Evolutionary conservation across 2,797 vertebrate species (phyloP).

Genomic region (Diplodus sargus): DNA sequence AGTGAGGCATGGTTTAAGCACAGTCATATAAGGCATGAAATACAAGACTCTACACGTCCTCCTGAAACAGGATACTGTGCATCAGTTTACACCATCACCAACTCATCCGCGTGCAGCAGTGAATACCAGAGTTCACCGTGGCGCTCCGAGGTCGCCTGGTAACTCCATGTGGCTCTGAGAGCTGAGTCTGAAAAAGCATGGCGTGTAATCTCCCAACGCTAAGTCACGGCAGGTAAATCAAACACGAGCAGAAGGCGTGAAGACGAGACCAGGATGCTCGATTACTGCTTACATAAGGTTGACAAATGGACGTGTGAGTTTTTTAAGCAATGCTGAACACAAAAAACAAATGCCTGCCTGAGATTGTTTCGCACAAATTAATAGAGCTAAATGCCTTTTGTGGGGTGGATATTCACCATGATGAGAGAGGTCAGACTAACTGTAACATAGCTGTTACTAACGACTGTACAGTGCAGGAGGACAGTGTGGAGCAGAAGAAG

Average conservation of each 20-base stretch:
- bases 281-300: background rate
- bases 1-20: background rate
- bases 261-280: background rate
- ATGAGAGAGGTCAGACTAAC: background rate
- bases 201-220: no score
- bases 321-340: background rate
- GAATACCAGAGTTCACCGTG: slow-evolving; percentile 44
- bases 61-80: slow-evolving; percentile 34
- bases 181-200: background rate
- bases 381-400: background rate
- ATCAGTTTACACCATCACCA: slow-evolving; percentile 34
- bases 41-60: slow-evolving; percentile 35
- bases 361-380: background rate
- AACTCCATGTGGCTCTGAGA: background rate
- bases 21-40: slow-evolving; percentile 30
- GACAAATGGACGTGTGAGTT: background rate
- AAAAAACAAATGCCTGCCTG: background rate
- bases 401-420: background rate
- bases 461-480: background rate
- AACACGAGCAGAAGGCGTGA: background rate
- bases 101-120: slow-evolving; percentile 11
- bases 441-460: background rate
- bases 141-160: background rate
- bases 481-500: background rate
- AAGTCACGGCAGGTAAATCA: background rate